Evolutionary conservation across 2,797 vertebrate genomes (phyloP).

Genomic region (Graptemys geographica): DNA sequence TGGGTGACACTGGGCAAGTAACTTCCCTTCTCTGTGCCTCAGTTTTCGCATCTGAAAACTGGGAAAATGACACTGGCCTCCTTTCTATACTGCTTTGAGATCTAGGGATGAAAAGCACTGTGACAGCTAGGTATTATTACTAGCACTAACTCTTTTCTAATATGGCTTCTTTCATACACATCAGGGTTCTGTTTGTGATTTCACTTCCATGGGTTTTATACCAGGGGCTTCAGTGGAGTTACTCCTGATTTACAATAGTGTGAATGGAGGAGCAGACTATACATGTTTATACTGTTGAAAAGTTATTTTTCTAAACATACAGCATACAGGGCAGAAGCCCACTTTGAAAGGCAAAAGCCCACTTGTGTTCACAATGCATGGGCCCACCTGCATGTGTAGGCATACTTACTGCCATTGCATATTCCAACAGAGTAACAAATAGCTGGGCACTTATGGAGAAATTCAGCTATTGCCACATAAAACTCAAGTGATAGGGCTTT

Average conservation of each 20-base stretch:
- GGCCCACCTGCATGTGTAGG: not conserved
- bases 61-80: not conserved
- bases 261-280: not conserved
- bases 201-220: not conserved
- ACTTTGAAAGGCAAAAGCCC: not conserved
- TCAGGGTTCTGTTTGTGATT: slow-evolving; percentile 51
- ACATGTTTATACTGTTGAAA: not conserved
- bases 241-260: not conserved
- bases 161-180: slow-evolving; percentile 54
- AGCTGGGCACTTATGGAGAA: not conserved
- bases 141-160: slow-evolving; percentile 45
- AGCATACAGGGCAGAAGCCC: not conserved
- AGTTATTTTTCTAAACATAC: not conserved
- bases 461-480: not conserved
- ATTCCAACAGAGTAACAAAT: not conserved
- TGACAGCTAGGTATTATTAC: not conserved
- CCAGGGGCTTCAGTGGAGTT: not conserved
- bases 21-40: not conserved
- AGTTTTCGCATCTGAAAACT: not conserved
- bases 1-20: not conserved
- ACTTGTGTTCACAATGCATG: not conserved
- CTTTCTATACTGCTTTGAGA: slow-evolving; percentile 7
- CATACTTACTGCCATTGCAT: not conserved
- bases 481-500: not conserved
- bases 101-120: slow-evolving; percentile 45